Evolutionary conservation across 2,888 invertebrate genomes (phyloP), one percentile per base, ranked within the genome.

Genomic region (Harpalus rubripes): DNA sequence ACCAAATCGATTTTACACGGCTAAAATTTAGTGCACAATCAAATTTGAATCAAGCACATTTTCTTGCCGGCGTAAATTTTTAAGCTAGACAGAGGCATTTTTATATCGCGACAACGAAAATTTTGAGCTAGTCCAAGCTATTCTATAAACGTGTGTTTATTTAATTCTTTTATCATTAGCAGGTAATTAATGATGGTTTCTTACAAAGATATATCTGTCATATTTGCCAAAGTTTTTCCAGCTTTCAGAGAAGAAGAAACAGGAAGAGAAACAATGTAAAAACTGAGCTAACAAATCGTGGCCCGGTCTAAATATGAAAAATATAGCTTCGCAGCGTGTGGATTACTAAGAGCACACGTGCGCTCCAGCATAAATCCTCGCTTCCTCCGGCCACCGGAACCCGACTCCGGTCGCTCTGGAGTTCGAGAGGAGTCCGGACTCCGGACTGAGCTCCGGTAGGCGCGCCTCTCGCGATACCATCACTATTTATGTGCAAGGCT

Each of bases 241-340:
- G 10, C 10, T 52, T 52, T 52, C 10, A 1, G 10, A 52, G 44
- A 5, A 63, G 22, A 10, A 63, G 12, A 63, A 26, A 10, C 10
- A 63, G 63, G 5, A 63, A 63, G 22, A 22, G 22, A 63, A 63
- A 63, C 63, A 63, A 63, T 63, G 63, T 18, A 63, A 63, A 63
- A 63, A 63, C 18, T 26, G 26, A 63, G 63, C 18, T 15, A 82
- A 82, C 68, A 82, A 72, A 81, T 68, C 58, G 56, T 68, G 72
- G 81, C 32, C n/a, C 68, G 58, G 26, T 52, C 82, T 82, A 82
- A 82, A 82, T 82, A 82, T 82, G 72, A 82, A 72, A 82, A 72
- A 82, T 82, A 82, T 82, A 56, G 72, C 41, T 61, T 63, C 65
- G 63, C 44, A 56, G 72, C 22, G 82, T 72, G 72, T 82, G 81